These are phyloP conservation scores for Orthonychiurus folsomi DNA, from an alignment of 2,888 invertebrate species.

Conservation along the genomic window DNA sequence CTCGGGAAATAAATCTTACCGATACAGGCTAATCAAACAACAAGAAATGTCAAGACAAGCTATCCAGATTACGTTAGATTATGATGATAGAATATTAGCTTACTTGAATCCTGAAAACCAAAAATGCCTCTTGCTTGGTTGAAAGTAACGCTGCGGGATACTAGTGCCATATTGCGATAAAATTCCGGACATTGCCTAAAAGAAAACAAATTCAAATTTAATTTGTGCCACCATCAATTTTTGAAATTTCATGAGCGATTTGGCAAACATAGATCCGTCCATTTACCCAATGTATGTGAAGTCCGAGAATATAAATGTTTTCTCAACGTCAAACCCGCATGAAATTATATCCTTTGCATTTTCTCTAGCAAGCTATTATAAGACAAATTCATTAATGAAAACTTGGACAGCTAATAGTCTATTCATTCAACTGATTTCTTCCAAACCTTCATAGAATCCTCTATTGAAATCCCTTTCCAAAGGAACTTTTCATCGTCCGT, in stretches of 20 bases:
- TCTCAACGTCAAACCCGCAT: slow-evolving; percentile 82
- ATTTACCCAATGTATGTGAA: slow-evolving; percentile 83
- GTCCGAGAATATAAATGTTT: slow-evolving; percentile 96
- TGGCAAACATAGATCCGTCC: not conserved
- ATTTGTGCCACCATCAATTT: too few relatives aligned
- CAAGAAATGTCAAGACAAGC: too few relatives aligned
- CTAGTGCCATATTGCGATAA: slow-evolving; percentile 82
- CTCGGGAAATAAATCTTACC: slow-evolving; percentile 97
- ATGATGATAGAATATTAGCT: too few relatives aligned
- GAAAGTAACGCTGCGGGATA: slow-evolving; percentile 90
- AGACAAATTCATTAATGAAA: too few relatives aligned
- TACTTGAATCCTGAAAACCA: slow-evolving; percentile 84
- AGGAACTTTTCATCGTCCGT: slow-evolving; percentile 98
- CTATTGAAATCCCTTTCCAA: slow-evolving; percentile 88
- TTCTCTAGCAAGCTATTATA: slow-evolving; percentile 58
- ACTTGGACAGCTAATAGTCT: not conserved
- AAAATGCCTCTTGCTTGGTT: slow-evolving; percentile 98
- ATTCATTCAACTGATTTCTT: not conserved
- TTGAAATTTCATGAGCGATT: too few relatives aligned
- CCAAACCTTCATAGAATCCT: slow-evolving; percentile 65
- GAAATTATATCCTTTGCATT: slow-evolving; percentile 98
- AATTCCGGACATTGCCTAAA: slow-evolving; percentile 75
- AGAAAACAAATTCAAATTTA: too few relatives aligned
- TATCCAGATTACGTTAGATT: too few relatives aligned
- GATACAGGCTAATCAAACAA: slow-evolving; percentile 57